Base-by-base conservation (phyloP, 2,888 invertebrate species). In the Microdon myrmicae region DNA sequence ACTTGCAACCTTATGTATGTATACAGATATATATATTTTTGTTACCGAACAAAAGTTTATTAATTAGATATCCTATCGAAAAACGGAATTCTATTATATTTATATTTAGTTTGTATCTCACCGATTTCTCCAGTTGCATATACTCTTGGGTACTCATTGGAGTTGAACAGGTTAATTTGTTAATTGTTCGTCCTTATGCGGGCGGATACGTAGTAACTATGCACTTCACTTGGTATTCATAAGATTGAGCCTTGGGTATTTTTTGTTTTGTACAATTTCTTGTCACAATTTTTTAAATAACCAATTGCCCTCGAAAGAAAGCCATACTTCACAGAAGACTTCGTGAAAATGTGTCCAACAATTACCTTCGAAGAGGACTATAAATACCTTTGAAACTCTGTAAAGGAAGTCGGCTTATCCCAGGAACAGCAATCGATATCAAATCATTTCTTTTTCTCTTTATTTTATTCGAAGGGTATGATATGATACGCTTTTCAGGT, bases 1-100 rank as follows among this genome's bases (percentile, higher is more conserved):
- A 70, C 84, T 84, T 71, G 87, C 87, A 70, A 89, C 89, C 91
- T 90, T 67, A 55, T 31, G n/a, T 34, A 32, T 6, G 9, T n/a
- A 25, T 2, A 29, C 13, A 29, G 17, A 41, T 5, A 23, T 22
- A 4, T 3, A 41, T 9, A 9, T 4, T 7, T 28, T 28, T 20
- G 13, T 25, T 25, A 41, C 12, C 9, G 3, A 13, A 14, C 20
- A 29, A 6, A 19, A 7, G 13, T 16, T 14, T 14, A 10, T n/a
- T 41, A 2, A 19, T 4, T n/a, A n/a, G n/a, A n/a, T 3, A 29
- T 13, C 5, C 7, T 6, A 25, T 5, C 12, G 10, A n/a, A 20
- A 34, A 19, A 10, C 3, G 12, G n/a, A 16, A 6, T 5, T 13
- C 2, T 6, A 12, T 29, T 29, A n/a, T 17, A n/a, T 12, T 22